Conservation (phyloP, 2,797 vertebrate genomes). For the Megalops cyprinoides region DNA sequence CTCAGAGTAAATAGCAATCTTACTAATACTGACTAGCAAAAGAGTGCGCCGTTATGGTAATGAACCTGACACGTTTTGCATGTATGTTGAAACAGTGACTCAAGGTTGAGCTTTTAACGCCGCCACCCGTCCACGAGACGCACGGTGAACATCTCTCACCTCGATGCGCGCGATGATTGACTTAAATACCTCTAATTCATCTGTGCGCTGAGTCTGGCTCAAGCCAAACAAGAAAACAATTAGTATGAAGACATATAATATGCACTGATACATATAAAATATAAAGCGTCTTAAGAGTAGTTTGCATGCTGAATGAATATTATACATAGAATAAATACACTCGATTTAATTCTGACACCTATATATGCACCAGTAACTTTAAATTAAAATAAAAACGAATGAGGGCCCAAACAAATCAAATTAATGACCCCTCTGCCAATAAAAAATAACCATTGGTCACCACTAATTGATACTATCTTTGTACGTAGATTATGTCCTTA, state of each 20-base stretch:
- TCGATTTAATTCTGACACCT: background rate
- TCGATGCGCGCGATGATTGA: background rate
- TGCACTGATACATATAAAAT: background rate
- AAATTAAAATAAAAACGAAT: slow-evolving; percentile 1
- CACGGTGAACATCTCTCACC: background rate
- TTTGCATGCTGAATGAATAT: background rate
- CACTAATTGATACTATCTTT: background rate
- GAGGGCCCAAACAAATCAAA: background rate
- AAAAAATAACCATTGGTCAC: background rate
- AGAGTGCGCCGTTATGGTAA: slow-evolving; percentile 14
- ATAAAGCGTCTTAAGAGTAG: background rate
- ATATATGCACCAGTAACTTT: background rate
- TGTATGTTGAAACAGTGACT: slow-evolving; percentile 4
- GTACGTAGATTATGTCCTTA: background rate
- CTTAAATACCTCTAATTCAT: background rate
- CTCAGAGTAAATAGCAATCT: slow-evolving; percentile 30
- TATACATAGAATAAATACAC: background rate
- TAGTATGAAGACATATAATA: no score
- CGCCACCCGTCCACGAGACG: background rate
- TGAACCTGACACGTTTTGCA: background rate
- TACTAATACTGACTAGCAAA: slow-evolving; percentile 33
- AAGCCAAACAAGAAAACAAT: background rate
- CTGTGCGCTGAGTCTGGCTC: background rate
- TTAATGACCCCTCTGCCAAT: background rate
- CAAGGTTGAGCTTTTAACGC: background rate